A percentile compares a stretch with the other conserved stretches of the same genome.
These are phyloP conservation scores for Henricia sp. DNA, from an alignment of 53 echinoderm and acorn worm species.

Conservation along the genomic window DNA sequence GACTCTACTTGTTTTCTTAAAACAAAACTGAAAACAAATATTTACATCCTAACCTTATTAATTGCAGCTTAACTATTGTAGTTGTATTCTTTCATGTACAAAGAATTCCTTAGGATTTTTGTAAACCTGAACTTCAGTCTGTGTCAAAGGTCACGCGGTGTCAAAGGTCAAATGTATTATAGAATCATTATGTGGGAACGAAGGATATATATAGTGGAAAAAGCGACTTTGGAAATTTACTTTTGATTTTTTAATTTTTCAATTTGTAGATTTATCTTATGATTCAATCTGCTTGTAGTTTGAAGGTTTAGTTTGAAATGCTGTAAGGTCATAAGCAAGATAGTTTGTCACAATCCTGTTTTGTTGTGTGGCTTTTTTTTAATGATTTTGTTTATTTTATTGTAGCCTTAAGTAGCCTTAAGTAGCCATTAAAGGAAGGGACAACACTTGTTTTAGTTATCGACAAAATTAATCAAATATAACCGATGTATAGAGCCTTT, in stretches of 20 bases:
- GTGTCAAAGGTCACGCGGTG: not conserved
- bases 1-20: too few species aligned
- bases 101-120: not conserved
- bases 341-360: not conserved
- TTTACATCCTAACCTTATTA: too few species aligned
- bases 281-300: too few species aligned
- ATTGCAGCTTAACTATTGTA: too few species aligned
- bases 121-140: not conserved
- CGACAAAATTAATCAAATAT: too few species aligned
- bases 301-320: too few species aligned
- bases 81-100: not conserved
- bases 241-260: not conserved
- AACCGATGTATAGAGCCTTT: too few species aligned
- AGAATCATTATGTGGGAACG: not conserved
- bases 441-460: too few species aligned
- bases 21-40: too few species aligned
- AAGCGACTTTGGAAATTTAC: too few species aligned
- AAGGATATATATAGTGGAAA: constrained; percentile 21
- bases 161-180: constrained; percentile 27
- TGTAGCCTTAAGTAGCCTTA: too few species aligned
- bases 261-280: not conserved
- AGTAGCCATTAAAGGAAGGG: too few species aligned
- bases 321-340: not conserved
- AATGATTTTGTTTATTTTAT: not conserved
- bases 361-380: not conserved